Conservation (phyloP, 2,797 vertebrate genomes). For the Ficedula albicollis region DNA sequence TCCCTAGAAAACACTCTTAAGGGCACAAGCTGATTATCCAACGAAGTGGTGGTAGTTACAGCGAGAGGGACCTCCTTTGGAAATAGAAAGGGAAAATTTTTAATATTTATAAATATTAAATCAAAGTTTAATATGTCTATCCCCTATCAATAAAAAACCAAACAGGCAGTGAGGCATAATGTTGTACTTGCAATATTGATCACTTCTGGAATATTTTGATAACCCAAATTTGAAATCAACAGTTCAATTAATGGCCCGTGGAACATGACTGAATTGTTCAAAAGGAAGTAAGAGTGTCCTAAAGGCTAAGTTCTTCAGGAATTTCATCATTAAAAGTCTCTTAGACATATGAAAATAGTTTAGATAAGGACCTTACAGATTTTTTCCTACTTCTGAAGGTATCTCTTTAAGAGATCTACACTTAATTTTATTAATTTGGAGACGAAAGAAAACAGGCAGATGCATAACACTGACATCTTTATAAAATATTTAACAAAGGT, state of each 20-base stretch:
- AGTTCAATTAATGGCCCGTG: not conserved
- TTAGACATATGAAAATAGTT: not conserved
- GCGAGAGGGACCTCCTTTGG: not conserved
- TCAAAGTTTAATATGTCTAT: not conserved
- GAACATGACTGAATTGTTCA: not conserved
- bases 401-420: not conserved
- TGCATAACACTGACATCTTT: conserved; percentile 53
- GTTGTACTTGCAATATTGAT: not conserved
- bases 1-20: not conserved
- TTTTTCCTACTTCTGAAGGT: not conserved
- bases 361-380: not conserved
- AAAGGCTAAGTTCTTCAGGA: not conserved
- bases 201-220: not conserved
- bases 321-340: not conserved
- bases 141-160: not conserved
- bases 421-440: conserved; percentile 66
- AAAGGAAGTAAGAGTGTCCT: not conserved
- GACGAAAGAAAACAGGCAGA: conserved; percentile 39
- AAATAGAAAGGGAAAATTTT: not conserved
- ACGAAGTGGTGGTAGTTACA: not conserved
- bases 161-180: not conserved
- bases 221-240: not conserved
- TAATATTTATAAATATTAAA: not conserved
- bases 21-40: not conserved
- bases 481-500: conserved; percentile 73